Evolutionary conservation across 2,797 vertebrate species (phyloP).

Genomic region (Psittacula derbiana): DNA sequence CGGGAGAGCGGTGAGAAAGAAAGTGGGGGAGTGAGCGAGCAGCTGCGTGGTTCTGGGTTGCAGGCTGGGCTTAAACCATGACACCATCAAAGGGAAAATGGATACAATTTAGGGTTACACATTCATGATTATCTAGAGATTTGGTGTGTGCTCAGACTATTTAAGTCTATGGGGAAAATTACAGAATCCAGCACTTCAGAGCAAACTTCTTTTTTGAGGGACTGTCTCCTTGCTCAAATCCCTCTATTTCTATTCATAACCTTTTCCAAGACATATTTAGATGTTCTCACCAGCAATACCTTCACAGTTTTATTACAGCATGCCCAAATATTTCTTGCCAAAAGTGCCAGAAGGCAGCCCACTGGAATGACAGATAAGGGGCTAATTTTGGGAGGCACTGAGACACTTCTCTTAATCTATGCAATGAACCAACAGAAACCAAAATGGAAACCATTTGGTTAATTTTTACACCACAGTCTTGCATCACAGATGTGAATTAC

Average conservation of each 20-base stretch:
- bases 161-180: background rate
- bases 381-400: conserved; percentile 9
- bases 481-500: background rate
- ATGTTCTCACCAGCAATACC: conserved; percentile 5
- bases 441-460: background rate
- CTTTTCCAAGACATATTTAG: conserved; percentile 26
- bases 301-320: conserved; percentile 6
- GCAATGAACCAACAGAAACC: background rate
- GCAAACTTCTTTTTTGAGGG: background rate
- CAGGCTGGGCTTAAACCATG: background rate
- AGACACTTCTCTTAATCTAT: background rate
- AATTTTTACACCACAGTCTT: background rate
- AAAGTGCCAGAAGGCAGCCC: conserved; percentile 46
- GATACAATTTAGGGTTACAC: background rate
- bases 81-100: background rate
- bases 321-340: conserved; percentile 39
- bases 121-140: background rate
- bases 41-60: background rate
- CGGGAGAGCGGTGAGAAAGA: too few species aligned
- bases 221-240: background rate
- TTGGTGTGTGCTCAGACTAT: background rate
- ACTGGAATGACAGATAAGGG: background rate
- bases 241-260: conserved; percentile 10
- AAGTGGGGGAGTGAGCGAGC: background rate
- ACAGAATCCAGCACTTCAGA: background rate